A percentile compares a stretch with the other conserved stretches of the same genome.
Evolutionary conservation across 2,888 invertebrate species (phyloP).

Genomic region (Leptopilina myrica): DNA sequence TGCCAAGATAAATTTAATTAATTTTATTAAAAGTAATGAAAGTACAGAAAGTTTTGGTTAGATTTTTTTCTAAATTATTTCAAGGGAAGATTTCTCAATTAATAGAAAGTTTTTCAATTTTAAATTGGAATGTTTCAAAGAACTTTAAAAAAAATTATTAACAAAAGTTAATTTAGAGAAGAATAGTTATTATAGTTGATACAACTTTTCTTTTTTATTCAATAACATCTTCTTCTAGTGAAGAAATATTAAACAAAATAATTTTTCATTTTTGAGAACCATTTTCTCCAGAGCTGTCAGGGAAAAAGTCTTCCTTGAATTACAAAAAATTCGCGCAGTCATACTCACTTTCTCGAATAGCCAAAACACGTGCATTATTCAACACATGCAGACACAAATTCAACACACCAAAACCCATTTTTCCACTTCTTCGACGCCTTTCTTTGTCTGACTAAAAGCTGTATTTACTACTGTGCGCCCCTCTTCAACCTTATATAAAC

Average conservation of each 20-base stretch:
- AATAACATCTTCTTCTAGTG: too few species aligned
- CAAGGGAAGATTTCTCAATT: too few species aligned
- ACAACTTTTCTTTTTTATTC: too few species aligned
- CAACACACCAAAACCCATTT: slow-evolving; percentile 4
- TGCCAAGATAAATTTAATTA: too few species aligned
- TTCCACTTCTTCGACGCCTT: background rate
- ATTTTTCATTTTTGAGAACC: slow-evolving; percentile 11
- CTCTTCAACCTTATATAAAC: background rate
- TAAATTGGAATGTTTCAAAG: too few species aligned
- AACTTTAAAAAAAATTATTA: too few species aligned
- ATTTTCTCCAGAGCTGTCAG: background rate
- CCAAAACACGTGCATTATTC: slow-evolving; percentile 18
- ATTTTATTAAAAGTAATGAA: too few species aligned
- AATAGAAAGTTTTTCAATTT: too few species aligned
- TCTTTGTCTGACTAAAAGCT: slow-evolving; percentile 34
- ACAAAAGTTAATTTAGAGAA: too few species aligned
- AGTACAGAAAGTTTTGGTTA: too few species aligned
- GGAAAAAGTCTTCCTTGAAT: background rate
- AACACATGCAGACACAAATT: slow-evolving; percentile 22
- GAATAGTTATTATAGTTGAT: too few species aligned
- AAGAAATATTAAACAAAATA: background rate
- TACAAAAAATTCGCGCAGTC: background rate
- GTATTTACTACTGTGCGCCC: slow-evolving; percentile 24
- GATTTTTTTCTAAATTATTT: too few species aligned
- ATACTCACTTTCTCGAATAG: slow-evolving; percentile 21